phyloP scores from a whole-genome alignment of 1,140 invertebrate genomes.

The Trachymyrmex cornetzi region DNA sequence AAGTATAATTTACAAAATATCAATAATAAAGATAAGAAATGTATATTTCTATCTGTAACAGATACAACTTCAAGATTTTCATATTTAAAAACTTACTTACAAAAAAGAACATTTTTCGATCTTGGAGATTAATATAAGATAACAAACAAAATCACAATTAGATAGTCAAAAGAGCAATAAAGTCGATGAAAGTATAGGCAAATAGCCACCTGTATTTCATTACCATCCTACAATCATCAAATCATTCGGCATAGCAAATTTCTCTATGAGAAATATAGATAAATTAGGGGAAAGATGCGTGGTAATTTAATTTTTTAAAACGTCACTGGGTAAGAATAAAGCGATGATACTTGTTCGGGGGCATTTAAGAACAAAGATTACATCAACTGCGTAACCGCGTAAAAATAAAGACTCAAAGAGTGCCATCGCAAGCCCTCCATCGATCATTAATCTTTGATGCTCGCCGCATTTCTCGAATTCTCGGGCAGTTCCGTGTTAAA shows the following conservation, averaged over 20 bases:
- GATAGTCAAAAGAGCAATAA: not conserved
- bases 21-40: not conserved
- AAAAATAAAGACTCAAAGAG: constrained; percentile 10
- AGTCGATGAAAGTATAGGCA: not conserved
- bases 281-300: not conserved
- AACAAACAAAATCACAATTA: not conserved
- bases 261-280: not conserved
- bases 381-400: constrained; percentile 26
- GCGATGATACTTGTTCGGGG: not conserved
- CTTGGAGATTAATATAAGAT: not conserved
- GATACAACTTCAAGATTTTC: not conserved
- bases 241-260: not conserved
- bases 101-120: not conserved
- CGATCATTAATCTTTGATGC: constrained; percentile 50
- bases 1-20: constrained; percentile 1
- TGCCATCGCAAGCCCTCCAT: not conserved
- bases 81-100: not conserved
- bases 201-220: not conserved
- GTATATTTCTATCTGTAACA: not conserved
- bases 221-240: not conserved
- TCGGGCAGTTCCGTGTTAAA: constrained; percentile 38
- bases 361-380: constrained; percentile 34
- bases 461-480: constrained; percentile 49
- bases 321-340: not conserved
- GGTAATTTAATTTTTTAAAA: constrained; percentile 36